Percentiles rank a stretch among this genome's conserved stretches.
These are phyloP conservation scores for Drosophila anceps DNA, from an alignment of 2,888 invertebrate species.

Conservation along the genomic window DNA sequence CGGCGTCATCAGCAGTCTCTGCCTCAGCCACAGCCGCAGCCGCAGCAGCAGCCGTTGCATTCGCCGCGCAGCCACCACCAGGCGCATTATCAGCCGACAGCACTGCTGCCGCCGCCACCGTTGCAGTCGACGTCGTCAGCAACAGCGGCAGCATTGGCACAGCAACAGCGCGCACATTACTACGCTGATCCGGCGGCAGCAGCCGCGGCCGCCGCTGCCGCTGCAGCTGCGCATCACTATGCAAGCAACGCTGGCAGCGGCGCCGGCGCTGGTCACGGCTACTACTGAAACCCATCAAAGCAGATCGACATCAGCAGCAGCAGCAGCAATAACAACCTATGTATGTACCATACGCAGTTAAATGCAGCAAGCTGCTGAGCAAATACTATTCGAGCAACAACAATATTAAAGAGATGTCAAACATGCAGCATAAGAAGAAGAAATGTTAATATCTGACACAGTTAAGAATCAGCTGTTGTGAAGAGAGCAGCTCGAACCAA, in stretches of 20 bases:
- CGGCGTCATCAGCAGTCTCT: conserved; percentile 46
- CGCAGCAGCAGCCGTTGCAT: conserved; percentile 11
- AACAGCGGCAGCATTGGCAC: conserved; percentile 19
- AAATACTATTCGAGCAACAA: conserved; percentile 17
- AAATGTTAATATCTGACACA: conserved; percentile 12
- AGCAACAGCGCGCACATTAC: conserved; percentile 42
- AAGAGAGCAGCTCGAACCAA: background rate
- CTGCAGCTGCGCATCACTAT: conserved; percentile 56
- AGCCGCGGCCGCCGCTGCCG: conserved; percentile 45
- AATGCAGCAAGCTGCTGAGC: background rate
- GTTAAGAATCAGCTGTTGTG: background rate
- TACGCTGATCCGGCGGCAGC: conserved; percentile 43
- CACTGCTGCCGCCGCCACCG: conserved; percentile 63
- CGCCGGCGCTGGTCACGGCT: conserved; percentile 53
- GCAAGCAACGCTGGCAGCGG: conserved; percentile 35
- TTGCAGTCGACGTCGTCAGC: conserved; percentile 49
- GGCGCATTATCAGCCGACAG: conserved; percentile 53
- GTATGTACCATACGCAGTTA: conserved; percentile 24
- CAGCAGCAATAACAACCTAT: conserved; percentile 19
- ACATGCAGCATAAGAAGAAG: background rate
- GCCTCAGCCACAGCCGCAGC: conserved; percentile 33
- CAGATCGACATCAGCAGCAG: conserved; percentile 7
- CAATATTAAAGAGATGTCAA: conserved; percentile 1
- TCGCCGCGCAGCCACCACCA: conserved; percentile 48
- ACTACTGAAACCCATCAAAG: conserved; percentile 48